These are phyloP conservation scores for Pedetes capensis DNA, from an alignment of 2,113 vertebrate species.

Conservation along the genomic window DNA sequence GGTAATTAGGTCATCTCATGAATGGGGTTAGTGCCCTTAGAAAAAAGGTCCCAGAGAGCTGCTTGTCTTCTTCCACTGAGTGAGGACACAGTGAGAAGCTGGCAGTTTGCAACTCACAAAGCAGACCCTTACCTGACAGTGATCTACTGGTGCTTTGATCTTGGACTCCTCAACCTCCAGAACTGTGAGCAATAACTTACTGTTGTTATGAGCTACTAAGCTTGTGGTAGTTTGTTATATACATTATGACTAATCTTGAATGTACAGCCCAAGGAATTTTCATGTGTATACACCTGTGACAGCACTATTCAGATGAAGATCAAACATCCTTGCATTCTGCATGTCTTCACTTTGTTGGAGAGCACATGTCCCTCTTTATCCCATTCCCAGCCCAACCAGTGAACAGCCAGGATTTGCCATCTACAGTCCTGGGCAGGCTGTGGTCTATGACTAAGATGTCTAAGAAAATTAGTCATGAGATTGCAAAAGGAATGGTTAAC, in stretches of 20 bases:
- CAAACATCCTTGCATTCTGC: neutral
- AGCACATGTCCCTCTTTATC: fast-evolving
- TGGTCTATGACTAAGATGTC: neutral
- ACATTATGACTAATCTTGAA: neutral
- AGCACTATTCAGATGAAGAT: neutral
- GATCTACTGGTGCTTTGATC: too few species aligned
- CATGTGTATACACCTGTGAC: fast-evolving
- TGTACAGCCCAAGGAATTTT: neutral
- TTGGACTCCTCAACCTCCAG: neutral
- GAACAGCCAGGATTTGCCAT: neutral
- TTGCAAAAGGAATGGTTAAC: neutral
- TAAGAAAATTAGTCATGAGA: neutral
- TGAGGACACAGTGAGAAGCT: neutral
- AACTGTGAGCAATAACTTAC: neutral
- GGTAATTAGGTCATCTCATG: neutral
- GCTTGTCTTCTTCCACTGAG: neutral
- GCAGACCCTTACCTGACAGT: neutral
- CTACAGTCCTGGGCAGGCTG: neutral
- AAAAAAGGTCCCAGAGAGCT: neutral
- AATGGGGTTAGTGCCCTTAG: neutral
- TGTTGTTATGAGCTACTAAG: neutral
- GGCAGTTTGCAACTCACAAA: neutral
- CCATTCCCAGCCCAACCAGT: neutral
- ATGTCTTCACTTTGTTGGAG: neutral
- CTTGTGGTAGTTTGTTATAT: neutral